These are phyloP conservation scores for Drosophila asahinai DNA, from an alignment of 1,140 invertebrate species.

Conservation along the genomic window DNA sequence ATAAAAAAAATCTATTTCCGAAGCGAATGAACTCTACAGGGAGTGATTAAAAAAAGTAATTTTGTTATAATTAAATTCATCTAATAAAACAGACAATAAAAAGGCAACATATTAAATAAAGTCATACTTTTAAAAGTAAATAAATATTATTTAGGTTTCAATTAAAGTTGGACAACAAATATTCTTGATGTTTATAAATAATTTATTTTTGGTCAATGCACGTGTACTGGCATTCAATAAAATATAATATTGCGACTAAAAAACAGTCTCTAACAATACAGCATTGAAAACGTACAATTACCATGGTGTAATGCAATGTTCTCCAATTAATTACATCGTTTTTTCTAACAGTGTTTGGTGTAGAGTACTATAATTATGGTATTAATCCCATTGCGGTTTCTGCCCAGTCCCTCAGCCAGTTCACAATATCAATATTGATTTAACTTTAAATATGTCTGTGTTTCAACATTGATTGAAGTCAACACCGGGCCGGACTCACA, in stretches of 20 bases:
- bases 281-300: no score
- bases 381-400: constrained; percentile 22
- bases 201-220: neutral
- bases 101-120: neutral
- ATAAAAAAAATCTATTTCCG: neutral
- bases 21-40: neutral
- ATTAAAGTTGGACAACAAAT: neutral
- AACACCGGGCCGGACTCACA: constrained; percentile 14
- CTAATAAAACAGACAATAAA: no score
- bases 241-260: neutral
- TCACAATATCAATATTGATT: constrained; percentile 31
- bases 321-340: neutral
- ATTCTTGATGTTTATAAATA: neutral
- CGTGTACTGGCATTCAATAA: neutral
- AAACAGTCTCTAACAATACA: neutral
- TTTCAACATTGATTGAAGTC: constrained; percentile 41
- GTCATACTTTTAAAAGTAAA: neutral
- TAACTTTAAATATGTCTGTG: constrained; percentile 41
- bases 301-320: neutral
- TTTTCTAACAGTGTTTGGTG: constrained; percentile 7
- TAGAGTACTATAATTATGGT: constrained; percentile 15
- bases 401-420: neutral
- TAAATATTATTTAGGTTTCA: neutral
- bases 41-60: neutral
- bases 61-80: neutral